Conservation (phyloP, 2,113 vertebrate species). For the Clarias magur region DNA sequence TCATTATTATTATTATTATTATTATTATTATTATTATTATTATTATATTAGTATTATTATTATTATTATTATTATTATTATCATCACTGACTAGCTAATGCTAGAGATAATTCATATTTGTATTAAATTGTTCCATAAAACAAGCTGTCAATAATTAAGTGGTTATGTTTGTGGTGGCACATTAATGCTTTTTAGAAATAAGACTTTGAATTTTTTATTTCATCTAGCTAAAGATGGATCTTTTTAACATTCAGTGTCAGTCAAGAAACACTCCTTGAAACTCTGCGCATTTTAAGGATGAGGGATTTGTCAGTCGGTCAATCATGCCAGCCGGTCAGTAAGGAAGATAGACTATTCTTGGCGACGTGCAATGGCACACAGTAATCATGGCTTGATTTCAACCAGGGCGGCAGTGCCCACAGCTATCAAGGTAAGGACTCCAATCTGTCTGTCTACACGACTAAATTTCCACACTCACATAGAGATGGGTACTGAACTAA, state of each 20-base stretch:
- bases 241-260: neutral
- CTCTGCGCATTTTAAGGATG: neutral
- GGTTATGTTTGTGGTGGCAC: too few relatives aligned
- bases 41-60: too few relatives aligned
- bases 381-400: conserved; percentile 20
- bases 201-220: neutral
- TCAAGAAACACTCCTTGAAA: neutral
- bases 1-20: neutral
- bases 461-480: neutral
- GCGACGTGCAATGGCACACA: neutral
- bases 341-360: neutral
- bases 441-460: neutral
- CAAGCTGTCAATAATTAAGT: neutral
- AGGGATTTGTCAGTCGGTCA: neutral
- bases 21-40: too few relatives aligned
- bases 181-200: neutral
- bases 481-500: neutral
- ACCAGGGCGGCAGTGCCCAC: neutral
- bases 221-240: neutral
- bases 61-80: too few relatives aligned
- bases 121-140: neutral
- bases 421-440: neutral
- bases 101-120: neutral
- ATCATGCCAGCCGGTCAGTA: conserved; percentile 6
- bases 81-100: neutral